Evolutionary conservation across 2,797 vertebrate genomes (phyloP), one percentile per base, ranked within the genome.

Genomic region (Danio aesculapii): DNA sequence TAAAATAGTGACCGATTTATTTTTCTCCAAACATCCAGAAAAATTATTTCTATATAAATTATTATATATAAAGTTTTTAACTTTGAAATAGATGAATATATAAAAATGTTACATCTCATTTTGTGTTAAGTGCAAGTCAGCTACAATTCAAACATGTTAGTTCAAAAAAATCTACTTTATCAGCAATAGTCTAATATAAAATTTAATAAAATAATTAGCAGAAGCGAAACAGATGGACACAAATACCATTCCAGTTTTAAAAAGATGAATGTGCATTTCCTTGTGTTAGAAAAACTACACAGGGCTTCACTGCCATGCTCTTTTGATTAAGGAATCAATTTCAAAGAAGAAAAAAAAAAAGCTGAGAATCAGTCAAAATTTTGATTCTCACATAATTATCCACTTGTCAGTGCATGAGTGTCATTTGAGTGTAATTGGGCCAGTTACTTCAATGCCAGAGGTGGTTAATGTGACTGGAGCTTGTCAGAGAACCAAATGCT

Each of bases 391-490:
- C 19, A 64, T 85, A 71, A 88, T 87, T 81, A 81, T 89, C 85
- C 83, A 76, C 83, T 86, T 81, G 85, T 89, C 84, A 86, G 71
- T 49, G 49, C 58, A 66, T 52, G 85, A 89, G 74, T 78, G 84
- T 78, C 69, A 86, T 84, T 64, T 53, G 85, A 79, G 70, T 63
- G 39, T 90, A 87, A 89, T 89, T 87, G 86, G 70, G 84, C 84
- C 81, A 82, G 89, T 87, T 84, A 87, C 78, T 84, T n/a, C 64
- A 61, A 68, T 77, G 74, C 62, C 59, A 64, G 76, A 63, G 79
- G 55, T 44, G 16, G 77, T 52, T 70, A 55, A 81, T 62, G 69
- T 57, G 41, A 62, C 49, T 44, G 16, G 11, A 50, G 50, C 71
- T 57, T 63, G 75, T 82, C 81, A 84, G 46, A 83, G 58, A 57